Conservation (phyloP, 2,113 vertebrate species). For the Laterallus jamaicensis region DNA sequence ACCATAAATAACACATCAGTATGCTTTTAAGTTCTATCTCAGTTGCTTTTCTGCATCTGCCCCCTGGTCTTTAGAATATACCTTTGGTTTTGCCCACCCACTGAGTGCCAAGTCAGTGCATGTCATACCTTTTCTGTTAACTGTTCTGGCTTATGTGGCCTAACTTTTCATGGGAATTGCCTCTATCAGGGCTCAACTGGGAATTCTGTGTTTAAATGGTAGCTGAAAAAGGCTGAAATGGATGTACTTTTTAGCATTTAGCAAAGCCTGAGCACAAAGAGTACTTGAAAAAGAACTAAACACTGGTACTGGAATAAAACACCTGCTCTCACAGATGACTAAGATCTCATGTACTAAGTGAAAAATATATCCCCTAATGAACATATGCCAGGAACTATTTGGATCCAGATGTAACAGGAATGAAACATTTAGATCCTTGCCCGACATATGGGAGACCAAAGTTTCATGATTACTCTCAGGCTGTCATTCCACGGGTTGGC, state of each 20-base stretch:
- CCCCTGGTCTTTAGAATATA: background rate
- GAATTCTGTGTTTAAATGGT: background rate
- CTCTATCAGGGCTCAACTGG: background rate
- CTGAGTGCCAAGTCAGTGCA: background rate
- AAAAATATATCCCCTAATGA: constrained; percentile 41
- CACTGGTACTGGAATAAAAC: background rate
- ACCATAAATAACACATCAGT: background rate
- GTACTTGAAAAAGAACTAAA: background rate
- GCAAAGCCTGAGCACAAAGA: background rate
- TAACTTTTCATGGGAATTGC: background rate
- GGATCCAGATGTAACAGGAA: constrained; percentile 23
- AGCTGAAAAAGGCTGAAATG: background rate
- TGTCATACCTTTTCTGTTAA: background rate
- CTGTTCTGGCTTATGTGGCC: background rate
- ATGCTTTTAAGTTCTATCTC: background rate
- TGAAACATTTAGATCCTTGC: constrained; percentile 24
- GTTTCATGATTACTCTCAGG: background rate
- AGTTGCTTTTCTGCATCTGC: background rate
- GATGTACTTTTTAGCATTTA: background rate
- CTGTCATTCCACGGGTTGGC: constrained; percentile 15
- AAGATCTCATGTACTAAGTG: constrained; percentile 1
- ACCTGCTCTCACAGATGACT: constrained; percentile 14
- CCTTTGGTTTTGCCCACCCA: background rate
- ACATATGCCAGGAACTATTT: constrained; percentile 22
- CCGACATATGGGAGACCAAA: constrained; percentile 24